Conservation (phyloP, 2,888 invertebrate genomes). For the Melangyna quadrimaculata region DNA sequence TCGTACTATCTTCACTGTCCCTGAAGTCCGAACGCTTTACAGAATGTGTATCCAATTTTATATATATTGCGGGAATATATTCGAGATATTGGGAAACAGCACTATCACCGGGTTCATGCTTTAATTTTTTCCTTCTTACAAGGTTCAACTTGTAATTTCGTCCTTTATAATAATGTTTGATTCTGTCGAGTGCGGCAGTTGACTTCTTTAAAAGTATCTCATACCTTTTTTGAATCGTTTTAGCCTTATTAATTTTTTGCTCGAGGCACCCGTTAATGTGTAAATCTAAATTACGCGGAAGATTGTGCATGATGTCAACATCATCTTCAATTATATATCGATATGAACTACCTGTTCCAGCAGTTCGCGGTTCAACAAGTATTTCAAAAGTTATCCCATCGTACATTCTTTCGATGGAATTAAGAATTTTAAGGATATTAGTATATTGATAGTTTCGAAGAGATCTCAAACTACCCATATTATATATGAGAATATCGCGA, state of each 20-base stretch:
- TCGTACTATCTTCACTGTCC: not conserved
- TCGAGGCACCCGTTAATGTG: conserved; percentile 16
- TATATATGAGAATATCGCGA: not conserved
- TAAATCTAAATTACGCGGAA: not conserved
- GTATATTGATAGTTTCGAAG: not conserved
- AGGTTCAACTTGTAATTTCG: conserved; percentile 1
- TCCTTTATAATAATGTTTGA: not conserved
- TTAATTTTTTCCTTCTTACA: not conserved
- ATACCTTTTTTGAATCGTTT: not conserved
- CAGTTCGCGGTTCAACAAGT: not conserved
- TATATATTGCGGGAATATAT: not conserved
- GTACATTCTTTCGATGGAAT: conserved; percentile 19
- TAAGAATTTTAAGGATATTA: not conserved
- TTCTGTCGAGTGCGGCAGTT: not conserved
- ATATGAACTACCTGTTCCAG: not conserved
- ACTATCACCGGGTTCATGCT: not conserved
- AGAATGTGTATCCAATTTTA: not conserved
- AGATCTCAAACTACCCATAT: conserved; percentile 21
- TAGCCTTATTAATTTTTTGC: not conserved
- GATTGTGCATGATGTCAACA: not conserved
- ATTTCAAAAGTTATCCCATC: conserved; percentile 14
- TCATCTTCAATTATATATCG: conserved; percentile 22
- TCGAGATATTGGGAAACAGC: not conserved
- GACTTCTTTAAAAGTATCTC: not conserved
- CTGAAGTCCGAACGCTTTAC: not conserved